Evolutionary conservation across 2,888 invertebrate genomes (phyloP), one percentile per base, ranked within the genome.

Genomic region (Serrognathus titanus): DNA sequence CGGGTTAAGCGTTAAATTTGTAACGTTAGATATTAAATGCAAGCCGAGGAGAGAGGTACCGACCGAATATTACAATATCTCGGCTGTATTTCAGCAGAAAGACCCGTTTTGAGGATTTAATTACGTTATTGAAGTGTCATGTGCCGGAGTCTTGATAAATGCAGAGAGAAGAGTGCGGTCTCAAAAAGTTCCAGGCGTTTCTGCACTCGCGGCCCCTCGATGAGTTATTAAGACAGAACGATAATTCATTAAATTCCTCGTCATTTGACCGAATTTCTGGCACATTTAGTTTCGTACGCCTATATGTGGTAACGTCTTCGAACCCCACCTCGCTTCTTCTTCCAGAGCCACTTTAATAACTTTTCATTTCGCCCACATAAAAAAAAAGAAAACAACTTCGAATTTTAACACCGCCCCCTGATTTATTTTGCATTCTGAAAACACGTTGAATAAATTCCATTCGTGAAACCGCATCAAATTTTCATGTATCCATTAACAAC

Each of bases 41-140:
- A 71, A 71, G 66, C 64, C 50, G 43, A 43, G 20, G 37, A 40
- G 35, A 40, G 35, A 37, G 43, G 45, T 16, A 51, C 20, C 50
- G 54, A 37, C 51, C 45, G 55, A 49, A 59, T 65, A 65, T 65
- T 63, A 74, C 73, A 76, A 76, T 76, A 75, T 75, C 70, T 67
- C 65, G 61, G 74, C 75, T 64, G 76, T 75, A 75, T 74, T 73
- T 75, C 73, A 76, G 70, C 71, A 67, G 69, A 68, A 69, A 70
- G 72, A 72, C 75, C 24, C 74, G 74, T 76, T 75, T 71, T 74
- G 75, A 69, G 74, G 75, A 75, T 76, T 76, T 76, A 76, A 76
- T 76, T 76, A 75, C 75, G 75, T 75, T 76, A 76, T 76, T 75
- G 75, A 76, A 75, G 75, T 76, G 75, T 75, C 75, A 75, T 75